Evolutionary conservation across 2,113 vertebrate species (phyloP).

Genomic region (Pedetes capensis): DNA sequence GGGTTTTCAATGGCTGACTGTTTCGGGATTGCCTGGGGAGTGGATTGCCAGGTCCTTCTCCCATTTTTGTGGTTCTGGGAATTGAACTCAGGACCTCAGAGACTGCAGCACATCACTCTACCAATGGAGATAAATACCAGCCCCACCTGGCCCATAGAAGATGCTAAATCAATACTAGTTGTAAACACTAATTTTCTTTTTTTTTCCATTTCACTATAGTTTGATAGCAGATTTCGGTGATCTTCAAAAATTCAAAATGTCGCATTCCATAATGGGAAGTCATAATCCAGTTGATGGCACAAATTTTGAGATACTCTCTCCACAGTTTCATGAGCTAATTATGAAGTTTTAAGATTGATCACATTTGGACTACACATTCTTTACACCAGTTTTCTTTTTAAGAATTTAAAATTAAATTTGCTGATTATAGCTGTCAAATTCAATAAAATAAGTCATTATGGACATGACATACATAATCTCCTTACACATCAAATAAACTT

Average conservation of each 20-base stretch:
- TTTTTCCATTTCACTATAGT: background rate
- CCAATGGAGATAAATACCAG: too few relatives aligned
- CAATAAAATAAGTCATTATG: slow-evolving; percentile 17
- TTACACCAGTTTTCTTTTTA: slow-evolving; percentile 1
- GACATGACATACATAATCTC: background rate
- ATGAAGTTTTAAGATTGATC: background rate
- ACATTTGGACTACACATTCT: background rate
- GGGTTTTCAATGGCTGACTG: too few relatives aligned
- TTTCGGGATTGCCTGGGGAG: too few relatives aligned
- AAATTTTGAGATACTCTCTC: background rate
- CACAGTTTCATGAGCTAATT: background rate
- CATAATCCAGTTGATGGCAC: background rate
- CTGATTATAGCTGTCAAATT: slow-evolving; percentile 10
- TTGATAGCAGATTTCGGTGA: background rate
- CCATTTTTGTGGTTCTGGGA: too few relatives aligned
- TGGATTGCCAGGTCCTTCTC: too few relatives aligned
- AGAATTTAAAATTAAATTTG: slow-evolving; percentile 36
- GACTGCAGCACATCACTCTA: too few relatives aligned
- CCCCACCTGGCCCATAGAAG: too few relatives aligned
- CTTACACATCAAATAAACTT: background rate
- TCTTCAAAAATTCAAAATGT: background rate
- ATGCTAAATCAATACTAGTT: background rate
- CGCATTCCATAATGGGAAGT: background rate
- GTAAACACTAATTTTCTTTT: background rate
- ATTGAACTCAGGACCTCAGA: too few relatives aligned